Evolutionary conservation across 2,797 vertebrate species (phyloP), one percentile per base, ranked within the genome.

Genomic region (Micrastur ruficollis): DNA sequence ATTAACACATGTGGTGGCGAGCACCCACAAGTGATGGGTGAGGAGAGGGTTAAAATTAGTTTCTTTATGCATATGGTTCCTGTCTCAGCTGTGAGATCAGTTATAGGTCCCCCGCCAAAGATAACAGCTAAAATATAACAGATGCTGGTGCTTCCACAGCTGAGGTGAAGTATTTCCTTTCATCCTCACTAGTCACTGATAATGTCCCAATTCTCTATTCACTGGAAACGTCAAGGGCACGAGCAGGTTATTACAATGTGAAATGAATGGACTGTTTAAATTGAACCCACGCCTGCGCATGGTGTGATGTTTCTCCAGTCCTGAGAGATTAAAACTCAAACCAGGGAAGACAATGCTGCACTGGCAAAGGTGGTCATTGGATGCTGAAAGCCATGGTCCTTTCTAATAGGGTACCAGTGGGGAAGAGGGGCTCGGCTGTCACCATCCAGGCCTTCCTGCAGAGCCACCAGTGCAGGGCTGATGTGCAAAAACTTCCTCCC

Each of bases 121-220:
- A 97, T 96, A 98, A 97, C 90, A 97, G 86, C 71, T 93, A 93
- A 97, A 97, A 85, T 87, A 63, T 85, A 97, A 96, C 97, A 97
- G 95, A 97, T 96, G 93, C 90, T 90, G 68, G 56, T 93, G 95
- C 89, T 90, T 97, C 80, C 93, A 95, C 83, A 91, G 91, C 65
- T 71, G 66, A 97, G 89, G 95, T 96, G 88, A 96, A 95, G 95
- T 97, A 97, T 96, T 97, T 98, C 83, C 95, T 97, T 98, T 98
- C 95, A 96, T 97, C 93, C 85, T 93, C 61, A 55, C 79, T 70
- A 92, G 88, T 92, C 87, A 87, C 88, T 94, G 95, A 96, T 96
- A 95, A 93, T 90, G 88, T 95, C 95, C 94, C 95, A 95, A 68
- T 94, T 93, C 88, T 95, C 92, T 89, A 70, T 92, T 95, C 94